These are phyloP conservation scores for Apotomis betuletana DNA, from an alignment of 2,888 invertebrate species.

Conservation along the genomic window DNA sequence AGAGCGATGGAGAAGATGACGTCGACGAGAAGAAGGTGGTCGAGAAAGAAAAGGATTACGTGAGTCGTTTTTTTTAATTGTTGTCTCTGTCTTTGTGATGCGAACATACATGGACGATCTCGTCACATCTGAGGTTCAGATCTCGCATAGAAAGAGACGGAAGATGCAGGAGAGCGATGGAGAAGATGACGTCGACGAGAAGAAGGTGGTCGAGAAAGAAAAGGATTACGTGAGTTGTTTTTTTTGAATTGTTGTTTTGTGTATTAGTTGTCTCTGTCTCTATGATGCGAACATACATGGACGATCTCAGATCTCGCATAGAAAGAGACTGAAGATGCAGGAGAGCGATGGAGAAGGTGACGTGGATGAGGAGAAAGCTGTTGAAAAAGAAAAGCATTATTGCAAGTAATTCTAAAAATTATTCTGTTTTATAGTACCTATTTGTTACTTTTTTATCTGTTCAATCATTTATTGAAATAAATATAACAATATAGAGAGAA, in stretches of 20 bases:
- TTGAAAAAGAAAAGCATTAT: slow-evolving; percentile 82
- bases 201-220: slow-evolving; percentile 83
- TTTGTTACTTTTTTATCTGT: too few species aligned
- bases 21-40: slow-evolving; percentile 84
- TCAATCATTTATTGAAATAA: too few species aligned
- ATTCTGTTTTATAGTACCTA: too few species aligned
- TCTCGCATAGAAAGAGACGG: slow-evolving; percentile 70
- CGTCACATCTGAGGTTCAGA: slow-evolving; percentile 73
- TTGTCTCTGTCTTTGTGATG: slow-evolving; percentile 95
- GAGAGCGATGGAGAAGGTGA: slow-evolving; percentile 86
- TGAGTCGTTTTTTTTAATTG: too few species aligned
- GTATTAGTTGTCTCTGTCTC: too few species aligned
- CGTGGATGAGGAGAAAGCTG: slow-evolving; percentile 83
- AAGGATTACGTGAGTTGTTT: slow-evolving; percentile 69
- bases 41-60: slow-evolving; percentile 82
- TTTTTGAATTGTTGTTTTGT: too few species aligned
- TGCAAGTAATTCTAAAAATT: slow-evolving; percentile 56
- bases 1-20: slow-evolving; percentile 86
- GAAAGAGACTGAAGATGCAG: slow-evolving; percentile 70
- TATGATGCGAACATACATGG: too few species aligned
- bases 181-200: slow-evolving; percentile 86
- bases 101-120: too few species aligned
- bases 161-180: slow-evolving; percentile 77
- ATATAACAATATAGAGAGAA: too few species aligned
- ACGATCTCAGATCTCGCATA: slow-evolving; percentile 72